Conservation (phyloP, 1,140 invertebrate genomes). For the Liolophura sinensis region DNA sequence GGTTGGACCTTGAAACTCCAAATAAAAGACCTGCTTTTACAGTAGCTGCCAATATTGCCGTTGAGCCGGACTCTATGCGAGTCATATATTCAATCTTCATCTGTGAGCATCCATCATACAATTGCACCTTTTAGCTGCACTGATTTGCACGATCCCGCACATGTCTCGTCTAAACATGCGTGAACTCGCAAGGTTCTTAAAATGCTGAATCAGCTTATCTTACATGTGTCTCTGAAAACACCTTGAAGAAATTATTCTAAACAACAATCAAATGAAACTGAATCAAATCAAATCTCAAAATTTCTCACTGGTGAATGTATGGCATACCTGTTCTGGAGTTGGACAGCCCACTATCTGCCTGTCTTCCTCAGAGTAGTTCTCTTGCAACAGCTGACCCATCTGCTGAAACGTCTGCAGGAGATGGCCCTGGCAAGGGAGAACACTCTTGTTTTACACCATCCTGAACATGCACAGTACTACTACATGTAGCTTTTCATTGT, state of each 20-base stretch:
- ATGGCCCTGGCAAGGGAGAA: constrained; percentile 73
- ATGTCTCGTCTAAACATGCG: no score
- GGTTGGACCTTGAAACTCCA: no score
- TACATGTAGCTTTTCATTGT: not conserved
- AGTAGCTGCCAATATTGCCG: no score
- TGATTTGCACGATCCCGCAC: no score
- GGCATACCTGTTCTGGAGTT: constrained; percentile 81
- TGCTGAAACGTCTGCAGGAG: constrained; percentile 84
- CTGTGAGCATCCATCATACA: no score
- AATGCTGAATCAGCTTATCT: not conserved
- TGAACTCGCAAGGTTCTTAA: no score
- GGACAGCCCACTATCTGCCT: constrained; percentile 83
- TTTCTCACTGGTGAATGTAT: not conserved
- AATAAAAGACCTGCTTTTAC: no score
- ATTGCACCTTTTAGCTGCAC: no score
- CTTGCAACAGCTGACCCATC: constrained; percentile 74
- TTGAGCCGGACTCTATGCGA: no score
- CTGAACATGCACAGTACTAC: not conserved
- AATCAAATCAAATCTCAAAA: not conserved
- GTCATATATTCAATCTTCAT: no score
- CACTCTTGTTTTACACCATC: not conserved
- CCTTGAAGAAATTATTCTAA: not conserved
- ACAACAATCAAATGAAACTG: not conserved
- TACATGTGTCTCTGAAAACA: not conserved
- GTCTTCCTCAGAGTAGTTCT: constrained; percentile 80